phyloP scores from a whole-genome alignment of 1,140 invertebrate genomes.

The Carcinoscorpius rotundicauda region DNA sequence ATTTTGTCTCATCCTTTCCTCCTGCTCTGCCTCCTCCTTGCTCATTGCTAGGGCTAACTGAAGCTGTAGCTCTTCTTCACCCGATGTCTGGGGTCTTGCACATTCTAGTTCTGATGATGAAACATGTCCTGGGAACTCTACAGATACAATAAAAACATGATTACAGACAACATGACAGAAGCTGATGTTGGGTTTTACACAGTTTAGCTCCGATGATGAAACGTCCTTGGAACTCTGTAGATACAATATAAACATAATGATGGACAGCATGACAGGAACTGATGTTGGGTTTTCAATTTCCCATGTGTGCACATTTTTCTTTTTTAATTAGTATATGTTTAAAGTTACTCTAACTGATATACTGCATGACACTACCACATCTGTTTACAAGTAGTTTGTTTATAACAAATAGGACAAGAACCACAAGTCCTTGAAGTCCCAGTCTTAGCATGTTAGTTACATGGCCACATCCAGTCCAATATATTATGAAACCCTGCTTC shows the following conservation, averaged over 20 bases:
- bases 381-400: too few relatives aligned
- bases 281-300: too few relatives aligned
- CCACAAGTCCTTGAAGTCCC: too few relatives aligned
- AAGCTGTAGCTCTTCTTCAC: slow-evolving; percentile 95
- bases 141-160: too few relatives aligned
- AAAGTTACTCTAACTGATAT: too few relatives aligned
- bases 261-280: background rate
- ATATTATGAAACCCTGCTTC: too few relatives aligned
- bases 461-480: too few relatives aligned
- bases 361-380: too few relatives aligned
- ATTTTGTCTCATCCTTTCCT: slow-evolving; percentile 78
- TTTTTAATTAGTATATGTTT: too few relatives aligned
- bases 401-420: too few relatives aligned
- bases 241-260: background rate
- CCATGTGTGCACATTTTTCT: too few relatives aligned
- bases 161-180: background rate
- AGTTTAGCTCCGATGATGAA: slow-evolving; percentile 50
- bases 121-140: background rate
- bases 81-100: slow-evolving; percentile 85
- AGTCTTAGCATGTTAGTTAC: too few relatives aligned
- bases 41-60: slow-evolving; percentile 97
- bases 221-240: background rate
- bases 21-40: slow-evolving; percentile 94
- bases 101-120: slow-evolving; percentile 65
- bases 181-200: background rate